These are phyloP conservation scores for Homalodisca vitripennis DNA, from an alignment of 1,140 invertebrate genomes.

Conservation along the genomic window DNA sequence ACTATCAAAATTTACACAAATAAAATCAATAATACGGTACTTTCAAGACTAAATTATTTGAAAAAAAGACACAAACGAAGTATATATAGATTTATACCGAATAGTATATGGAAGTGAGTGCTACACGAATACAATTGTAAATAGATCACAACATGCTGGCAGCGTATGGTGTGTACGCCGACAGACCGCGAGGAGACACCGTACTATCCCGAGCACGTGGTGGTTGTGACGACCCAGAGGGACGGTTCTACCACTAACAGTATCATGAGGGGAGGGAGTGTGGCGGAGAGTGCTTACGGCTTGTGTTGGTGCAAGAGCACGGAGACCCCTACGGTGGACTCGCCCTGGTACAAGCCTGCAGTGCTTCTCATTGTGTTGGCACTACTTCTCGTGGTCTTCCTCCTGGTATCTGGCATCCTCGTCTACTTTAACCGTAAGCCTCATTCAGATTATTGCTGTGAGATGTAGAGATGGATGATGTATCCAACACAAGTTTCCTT, in stretches of 20 bases:
- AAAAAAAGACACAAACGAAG: too few species aligned
- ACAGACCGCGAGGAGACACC: slow-evolving; percentile 22
- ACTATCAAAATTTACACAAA: too few species aligned
- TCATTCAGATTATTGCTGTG: too few species aligned
- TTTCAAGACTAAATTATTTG: too few species aligned
- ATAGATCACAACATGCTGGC: slow-evolving; percentile 32
- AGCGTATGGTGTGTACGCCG: slow-evolving; percentile 32
- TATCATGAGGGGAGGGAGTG: slow-evolving; percentile 14
- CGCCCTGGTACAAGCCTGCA: slow-evolving; percentile 53
- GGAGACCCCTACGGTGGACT: slow-evolving; percentile 1
- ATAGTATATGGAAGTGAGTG: too few species aligned
- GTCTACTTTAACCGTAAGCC: slow-evolving; percentile 62
- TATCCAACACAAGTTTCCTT: too few species aligned
- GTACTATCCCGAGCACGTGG: slow-evolving; percentile 30
- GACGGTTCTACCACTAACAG: slow-evolving; percentile 33
- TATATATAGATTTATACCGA: too few species aligned
- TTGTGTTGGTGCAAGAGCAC: slow-evolving; percentile 32
- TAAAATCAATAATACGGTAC: too few species aligned
- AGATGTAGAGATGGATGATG: too few species aligned
- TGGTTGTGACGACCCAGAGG: slow-evolving; percentile 31
- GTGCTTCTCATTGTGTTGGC: slow-evolving; percentile 54
- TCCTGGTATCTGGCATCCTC: slow-evolving; percentile 56
- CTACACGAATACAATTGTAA: too few species aligned
- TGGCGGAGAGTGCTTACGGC: background rate
- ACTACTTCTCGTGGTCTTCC: slow-evolving; percentile 55